Conservation (phyloP, 1,140 invertebrate genomes). For the Hyphantria cunea region DNA sequence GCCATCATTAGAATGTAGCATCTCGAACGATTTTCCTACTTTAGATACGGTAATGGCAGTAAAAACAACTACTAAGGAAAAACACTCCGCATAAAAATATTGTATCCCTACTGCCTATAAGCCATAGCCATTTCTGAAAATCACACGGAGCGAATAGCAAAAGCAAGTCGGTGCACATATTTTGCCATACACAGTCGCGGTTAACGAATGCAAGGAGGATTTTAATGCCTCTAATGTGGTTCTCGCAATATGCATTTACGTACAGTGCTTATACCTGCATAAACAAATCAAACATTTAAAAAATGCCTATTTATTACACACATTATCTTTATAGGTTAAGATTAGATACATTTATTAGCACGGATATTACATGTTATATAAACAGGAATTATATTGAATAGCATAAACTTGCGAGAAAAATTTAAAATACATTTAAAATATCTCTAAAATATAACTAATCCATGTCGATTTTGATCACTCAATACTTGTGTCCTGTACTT, state of each 20-base stretch:
- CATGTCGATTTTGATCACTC: too few relatives aligned
- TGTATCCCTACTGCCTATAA: constrained; percentile 76
- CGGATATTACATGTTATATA: too few relatives aligned
- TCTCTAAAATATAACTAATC: too few relatives aligned
- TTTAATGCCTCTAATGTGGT: constrained; percentile 77
- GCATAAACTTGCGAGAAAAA: too few relatives aligned
- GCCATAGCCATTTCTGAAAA: constrained; percentile 78
- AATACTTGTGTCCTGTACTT: neutral
- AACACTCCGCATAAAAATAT: constrained; percentile 79
- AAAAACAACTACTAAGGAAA: constrained; percentile 72
- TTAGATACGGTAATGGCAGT: constrained; percentile 71
- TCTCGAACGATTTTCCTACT: constrained; percentile 79
- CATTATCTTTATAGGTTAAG: too few relatives aligned
- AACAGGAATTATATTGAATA: too few relatives aligned
- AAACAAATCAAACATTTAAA: too few relatives aligned
- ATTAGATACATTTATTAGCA: too few relatives aligned
- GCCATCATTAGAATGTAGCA: constrained; percentile 77
- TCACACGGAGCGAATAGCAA: constrained; percentile 75
- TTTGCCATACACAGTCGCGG: constrained; percentile 71
- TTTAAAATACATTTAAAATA: too few relatives aligned
- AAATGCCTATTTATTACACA: constrained; percentile 23
- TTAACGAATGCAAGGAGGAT: constrained; percentile 78
- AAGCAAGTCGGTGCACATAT: constrained; percentile 72
- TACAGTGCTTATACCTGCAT: constrained; percentile 61
- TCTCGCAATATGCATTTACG: constrained; percentile 73